A percentile compares a stretch with the other conserved stretches of the same genome.
Evolutionary conservation across 2,113 vertebrate genomes (phyloP).

Genomic region (Chloroceryle aenea): DNA sequence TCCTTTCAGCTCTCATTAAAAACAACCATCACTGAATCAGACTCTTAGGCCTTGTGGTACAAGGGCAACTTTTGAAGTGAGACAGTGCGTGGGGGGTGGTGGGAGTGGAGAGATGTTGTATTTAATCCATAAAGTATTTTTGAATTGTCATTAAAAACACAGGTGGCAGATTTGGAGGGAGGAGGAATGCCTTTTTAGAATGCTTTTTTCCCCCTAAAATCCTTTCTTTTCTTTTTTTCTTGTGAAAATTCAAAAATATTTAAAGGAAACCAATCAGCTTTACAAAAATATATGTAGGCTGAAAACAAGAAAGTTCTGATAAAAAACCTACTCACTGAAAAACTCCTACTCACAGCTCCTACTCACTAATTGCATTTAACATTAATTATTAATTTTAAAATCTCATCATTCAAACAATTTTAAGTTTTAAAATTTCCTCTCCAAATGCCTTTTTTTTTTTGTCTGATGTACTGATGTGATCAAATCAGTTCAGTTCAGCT

Average conservation of each 20-base stretch:
- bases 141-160: not conserved
- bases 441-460: not conserved
- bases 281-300: not conserved
- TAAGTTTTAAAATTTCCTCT: not conserved
- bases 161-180: not conserved
- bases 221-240: not conserved
- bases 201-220: not conserved
- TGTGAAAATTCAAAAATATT: not conserved
- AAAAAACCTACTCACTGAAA: not conserved
- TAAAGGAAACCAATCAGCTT: not conserved
- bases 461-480: not conserved
- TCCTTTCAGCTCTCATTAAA: conserved; percentile 5
- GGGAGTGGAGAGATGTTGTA: not conserved
- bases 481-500: not conserved
- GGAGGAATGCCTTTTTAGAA: not conserved
- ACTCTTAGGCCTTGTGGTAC: not conserved
- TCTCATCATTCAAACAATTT: not conserved
- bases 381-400: not conserved
- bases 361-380: not conserved
- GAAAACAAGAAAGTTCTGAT: not conserved
- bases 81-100: not conserved
- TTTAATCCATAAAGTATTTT: not conserved
- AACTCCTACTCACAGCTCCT: not conserved
- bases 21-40: not conserved
- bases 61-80: not conserved